Evolutionary conservation across 2,797 vertebrate genomes (phyloP).

Genomic region (Periparus ater): DNA sequence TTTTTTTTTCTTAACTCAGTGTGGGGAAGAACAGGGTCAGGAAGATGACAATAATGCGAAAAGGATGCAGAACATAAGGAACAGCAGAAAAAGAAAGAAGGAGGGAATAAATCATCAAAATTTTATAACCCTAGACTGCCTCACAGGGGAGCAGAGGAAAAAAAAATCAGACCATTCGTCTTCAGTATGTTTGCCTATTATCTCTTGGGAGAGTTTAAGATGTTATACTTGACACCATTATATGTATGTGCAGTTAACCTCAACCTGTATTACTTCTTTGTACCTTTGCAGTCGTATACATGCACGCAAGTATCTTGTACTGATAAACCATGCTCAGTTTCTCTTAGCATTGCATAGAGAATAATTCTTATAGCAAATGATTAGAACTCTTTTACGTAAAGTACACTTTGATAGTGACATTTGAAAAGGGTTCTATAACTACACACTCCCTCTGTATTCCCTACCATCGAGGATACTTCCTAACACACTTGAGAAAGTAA

Average conservation of each 20-base stretch:
- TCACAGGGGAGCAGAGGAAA: not conserved
- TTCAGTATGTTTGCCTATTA: constrained; percentile 40
- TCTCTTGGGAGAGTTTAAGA: constrained; percentile 39
- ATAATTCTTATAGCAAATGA: not conserved
- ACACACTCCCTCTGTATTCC: not conserved
- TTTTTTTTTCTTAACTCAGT: not conserved
- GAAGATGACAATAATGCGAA: accelerated
- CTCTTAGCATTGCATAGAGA: not conserved
- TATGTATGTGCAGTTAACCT: constrained; percentile 30
- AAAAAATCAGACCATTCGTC: not conserved
- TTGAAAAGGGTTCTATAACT: not conserved
- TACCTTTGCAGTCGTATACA: not conserved
- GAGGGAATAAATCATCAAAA: constrained; percentile 52
- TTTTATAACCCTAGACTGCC: constrained; percentile 15
- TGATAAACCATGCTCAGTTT: not conserved
- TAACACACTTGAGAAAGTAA: constrained; percentile 31
- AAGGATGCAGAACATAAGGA: not conserved
- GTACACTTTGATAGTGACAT: not conserved
- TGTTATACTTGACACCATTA: constrained; percentile 30
- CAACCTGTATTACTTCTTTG: not conserved
- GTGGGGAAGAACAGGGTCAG: not conserved
- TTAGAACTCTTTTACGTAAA: not conserved
- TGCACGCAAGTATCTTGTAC: not conserved
- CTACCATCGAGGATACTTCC: not conserved
- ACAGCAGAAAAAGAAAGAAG: not conserved